Evolutionary conservation across 2,113 vertebrate species (phyloP).

Genomic region (Xenus cinereus): DNA sequence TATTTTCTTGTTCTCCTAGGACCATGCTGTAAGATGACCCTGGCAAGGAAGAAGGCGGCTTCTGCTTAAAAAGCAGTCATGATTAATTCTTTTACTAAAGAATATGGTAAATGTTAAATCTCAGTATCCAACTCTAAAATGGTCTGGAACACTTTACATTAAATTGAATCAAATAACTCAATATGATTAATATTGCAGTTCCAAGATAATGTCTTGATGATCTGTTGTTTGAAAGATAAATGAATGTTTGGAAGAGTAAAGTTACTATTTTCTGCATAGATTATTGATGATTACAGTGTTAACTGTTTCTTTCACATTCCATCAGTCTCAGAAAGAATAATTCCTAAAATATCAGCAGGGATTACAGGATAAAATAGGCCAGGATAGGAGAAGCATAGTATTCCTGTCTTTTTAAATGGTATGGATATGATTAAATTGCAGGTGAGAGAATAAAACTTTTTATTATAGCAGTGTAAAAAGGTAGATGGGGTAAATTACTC

Average conservation of each 20-base stretch:
- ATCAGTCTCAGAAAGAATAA: not conserved
- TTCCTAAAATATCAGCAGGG: not conserved
- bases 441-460: not conserved
- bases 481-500: not conserved
- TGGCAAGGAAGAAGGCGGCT: not conserved
- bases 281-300: not conserved
- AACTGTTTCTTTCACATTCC: not conserved
- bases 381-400: not conserved
- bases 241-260: not conserved
- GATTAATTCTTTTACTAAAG: not conserved
- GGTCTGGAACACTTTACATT: not conserved
- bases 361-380: not conserved
- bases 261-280: not conserved
- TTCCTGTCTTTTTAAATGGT: not conserved
- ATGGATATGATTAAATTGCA: not conserved
- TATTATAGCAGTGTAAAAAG: not conserved
- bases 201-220: not conserved
- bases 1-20: not conserved
- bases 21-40: not conserved
- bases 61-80: not conserved
- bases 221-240: not conserved
- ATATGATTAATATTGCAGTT: not conserved
- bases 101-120: not conserved
- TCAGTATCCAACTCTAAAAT: not conserved
- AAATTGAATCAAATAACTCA: not conserved